These are phyloP conservation scores for Cygnus buccinator DNA, from an alignment of 2,113 vertebrate genomes.

Conservation along the genomic window DNA sequence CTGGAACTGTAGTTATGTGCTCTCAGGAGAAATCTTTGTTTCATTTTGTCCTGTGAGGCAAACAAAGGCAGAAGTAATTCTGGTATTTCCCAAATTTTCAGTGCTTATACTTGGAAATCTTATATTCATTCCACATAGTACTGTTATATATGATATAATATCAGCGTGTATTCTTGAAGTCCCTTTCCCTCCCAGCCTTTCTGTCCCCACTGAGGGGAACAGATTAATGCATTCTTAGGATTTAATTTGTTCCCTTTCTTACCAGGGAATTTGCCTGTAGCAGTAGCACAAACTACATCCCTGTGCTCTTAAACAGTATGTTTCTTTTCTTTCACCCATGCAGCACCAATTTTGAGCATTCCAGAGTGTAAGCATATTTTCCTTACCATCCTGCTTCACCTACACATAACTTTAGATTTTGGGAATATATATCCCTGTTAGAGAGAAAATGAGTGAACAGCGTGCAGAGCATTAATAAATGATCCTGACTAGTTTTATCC, in stretches of 20 bases:
- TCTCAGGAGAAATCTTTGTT: not conserved
- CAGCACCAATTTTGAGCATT: not conserved
- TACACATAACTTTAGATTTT: not conserved
- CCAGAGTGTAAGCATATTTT: not conserved
- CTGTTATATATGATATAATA: not conserved
- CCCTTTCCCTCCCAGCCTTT: not conserved
- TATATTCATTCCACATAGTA: not conserved
- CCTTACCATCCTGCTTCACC: not conserved
- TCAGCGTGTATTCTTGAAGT: not conserved
- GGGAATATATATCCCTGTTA: not conserved
- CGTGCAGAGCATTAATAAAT: not conserved
- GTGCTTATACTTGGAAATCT: not conserved
- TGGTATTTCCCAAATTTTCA: not conserved
- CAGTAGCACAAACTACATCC: not conserved
- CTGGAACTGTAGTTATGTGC: not conserved
- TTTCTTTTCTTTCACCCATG: not conserved
- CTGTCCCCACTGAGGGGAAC: not conserved
- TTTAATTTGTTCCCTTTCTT: not conserved
- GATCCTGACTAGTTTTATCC: not conserved
- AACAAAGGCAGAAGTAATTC: not conserved
- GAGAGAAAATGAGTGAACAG: not conserved
- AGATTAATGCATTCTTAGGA: not conserved
- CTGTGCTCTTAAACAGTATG: accelerated
- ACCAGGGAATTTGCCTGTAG: not conserved
- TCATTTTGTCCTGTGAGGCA: not conserved